Percentiles rank a stretch among this genome's conserved stretches.
Conservation (phyloP, 2,113 vertebrate species). For the Dryoscopus gambensis region DNA sequence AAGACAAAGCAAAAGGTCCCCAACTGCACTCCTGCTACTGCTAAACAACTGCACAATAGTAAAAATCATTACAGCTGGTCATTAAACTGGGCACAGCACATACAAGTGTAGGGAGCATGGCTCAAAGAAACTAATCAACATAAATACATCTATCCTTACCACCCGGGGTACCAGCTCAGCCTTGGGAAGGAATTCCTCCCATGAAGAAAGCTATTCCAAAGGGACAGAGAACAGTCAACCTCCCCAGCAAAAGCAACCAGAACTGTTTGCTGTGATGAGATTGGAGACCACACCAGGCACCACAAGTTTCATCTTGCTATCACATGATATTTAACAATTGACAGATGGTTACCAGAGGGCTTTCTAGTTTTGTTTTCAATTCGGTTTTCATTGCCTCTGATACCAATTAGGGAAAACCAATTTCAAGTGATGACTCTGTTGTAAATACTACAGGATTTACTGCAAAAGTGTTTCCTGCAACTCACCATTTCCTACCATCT, state of each 20-base stretch:
- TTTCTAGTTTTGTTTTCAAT: not conserved
- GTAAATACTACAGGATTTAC: not conserved
- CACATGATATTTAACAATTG: not conserved
- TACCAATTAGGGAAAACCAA: not conserved
- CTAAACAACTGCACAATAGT: not conserved
- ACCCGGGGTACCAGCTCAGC: not conserved
- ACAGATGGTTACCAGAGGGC: not conserved
- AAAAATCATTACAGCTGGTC: not conserved
- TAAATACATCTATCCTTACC: not conserved
- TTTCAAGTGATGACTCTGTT: not conserved
- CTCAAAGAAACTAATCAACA: not conserved
- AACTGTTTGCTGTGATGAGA: not conserved
- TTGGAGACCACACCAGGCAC: not conserved
- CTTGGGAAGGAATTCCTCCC: not conserved
- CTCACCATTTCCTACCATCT: not conserved
- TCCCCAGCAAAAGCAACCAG: not conserved
- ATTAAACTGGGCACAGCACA: not conserved
- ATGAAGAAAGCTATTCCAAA: not conserved
- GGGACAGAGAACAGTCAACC: not conserved
- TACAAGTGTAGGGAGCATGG: accelerated
- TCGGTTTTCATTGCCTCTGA: not conserved
- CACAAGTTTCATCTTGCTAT: not conserved
- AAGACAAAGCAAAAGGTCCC: not conserved
- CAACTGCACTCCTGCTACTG: not conserved
- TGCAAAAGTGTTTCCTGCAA: not conserved